phyloP scores from a whole-genome alignment of 2,797 vertebrate genomes.

The Odontamblyopus rebecca region DNA sequence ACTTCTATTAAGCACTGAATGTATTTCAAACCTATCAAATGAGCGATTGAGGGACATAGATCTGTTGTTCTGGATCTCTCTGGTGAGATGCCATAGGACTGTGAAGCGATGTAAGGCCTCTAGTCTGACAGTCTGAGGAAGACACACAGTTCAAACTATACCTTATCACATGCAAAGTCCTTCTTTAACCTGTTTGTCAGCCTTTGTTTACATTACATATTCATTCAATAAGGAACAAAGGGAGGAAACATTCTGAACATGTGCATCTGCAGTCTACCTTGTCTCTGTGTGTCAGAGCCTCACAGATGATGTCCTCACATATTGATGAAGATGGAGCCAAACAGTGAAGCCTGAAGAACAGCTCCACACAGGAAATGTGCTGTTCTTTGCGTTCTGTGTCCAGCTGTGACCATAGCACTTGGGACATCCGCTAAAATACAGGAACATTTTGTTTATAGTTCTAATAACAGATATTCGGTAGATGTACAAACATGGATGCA shows the following conservation, averaged over 20 bases:
- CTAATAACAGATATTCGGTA: neutral
- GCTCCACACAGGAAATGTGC: conserved; percentile 90
- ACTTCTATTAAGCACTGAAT: neutral
- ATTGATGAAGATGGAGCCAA: conserved; percentile 89
- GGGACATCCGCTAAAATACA: conserved; percentile 83
- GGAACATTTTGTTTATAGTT: neutral
- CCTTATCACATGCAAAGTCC: neutral
- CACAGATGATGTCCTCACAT: conserved; percentile 97
- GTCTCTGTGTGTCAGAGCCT: conserved; percentile 85
- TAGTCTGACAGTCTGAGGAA: conserved; percentile 75
- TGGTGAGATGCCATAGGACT: conserved; percentile 95
- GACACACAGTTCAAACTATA: conserved; percentile 25
- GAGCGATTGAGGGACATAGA: conserved; percentile 89
- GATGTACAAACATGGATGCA: neutral
- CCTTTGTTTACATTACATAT: conserved; percentile 1
- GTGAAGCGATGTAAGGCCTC: conserved; percentile 95
- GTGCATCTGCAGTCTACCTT: conserved; percentile 76
- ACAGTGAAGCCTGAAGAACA: conserved; percentile 95
- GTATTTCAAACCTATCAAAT: conserved; percentile 88
- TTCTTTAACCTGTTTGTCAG: conserved; percentile 9
- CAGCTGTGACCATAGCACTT: conserved; percentile 91
- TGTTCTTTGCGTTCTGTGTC: conserved; percentile 90
- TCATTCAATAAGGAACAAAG: neutral
- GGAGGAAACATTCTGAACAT: neutral
- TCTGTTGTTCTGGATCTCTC: conserved; percentile 90